Evolutionary conservation across 2,113 vertebrate species (phyloP), one percentile per base, ranked within the genome.

Genomic region (Cyprinus carpio): DNA sequence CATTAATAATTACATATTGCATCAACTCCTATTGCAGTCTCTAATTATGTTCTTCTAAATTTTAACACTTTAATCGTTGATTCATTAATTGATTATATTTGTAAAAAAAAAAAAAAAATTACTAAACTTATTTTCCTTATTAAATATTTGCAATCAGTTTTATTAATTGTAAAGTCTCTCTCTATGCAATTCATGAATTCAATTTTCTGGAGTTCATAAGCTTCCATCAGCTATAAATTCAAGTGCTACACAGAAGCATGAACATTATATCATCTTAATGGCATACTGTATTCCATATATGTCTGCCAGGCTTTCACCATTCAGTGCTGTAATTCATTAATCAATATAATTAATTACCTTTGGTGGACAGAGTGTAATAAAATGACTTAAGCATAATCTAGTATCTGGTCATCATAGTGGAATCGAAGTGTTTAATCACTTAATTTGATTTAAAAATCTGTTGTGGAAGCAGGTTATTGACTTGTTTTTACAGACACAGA

Each of bases 271-370:
- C n/a, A 12, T 81, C 16, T 81, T 65, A 65, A 49, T 37, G 5
- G 25, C 40, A 49, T 64, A 18, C 6, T 15, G n/a, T 40, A 79
- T 62, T 79, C 20, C 4, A 46, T 31, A 25, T 60, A 40, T 43
- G 6, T 25, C 25, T 43, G 37, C 40, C 9, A 25, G 58, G 64
- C 15, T 18, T 43, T 49, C n/a, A 29, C 8, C n/a, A 25, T 27
- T 65, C n/a, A 65, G 43, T 4, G 1, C 4, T 65, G 40, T 46
- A 65, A 81, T 46, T 49, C 4, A 65, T 27, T 12, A 60, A 65
- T 65, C 78, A 29, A 49, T 65, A 85, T n/a, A 72, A 82, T 20
- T n/a, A 64, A 82, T 23, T 60, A 77, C 72, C 13, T 82, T 37
- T 78, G 7, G 20, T 29, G 37, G 65, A 65, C 10, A 25, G 37